Evolutionary conservation across 2,797 vertebrate genomes (phyloP).

Genomic region (Cichlasoma orientale): DNA sequence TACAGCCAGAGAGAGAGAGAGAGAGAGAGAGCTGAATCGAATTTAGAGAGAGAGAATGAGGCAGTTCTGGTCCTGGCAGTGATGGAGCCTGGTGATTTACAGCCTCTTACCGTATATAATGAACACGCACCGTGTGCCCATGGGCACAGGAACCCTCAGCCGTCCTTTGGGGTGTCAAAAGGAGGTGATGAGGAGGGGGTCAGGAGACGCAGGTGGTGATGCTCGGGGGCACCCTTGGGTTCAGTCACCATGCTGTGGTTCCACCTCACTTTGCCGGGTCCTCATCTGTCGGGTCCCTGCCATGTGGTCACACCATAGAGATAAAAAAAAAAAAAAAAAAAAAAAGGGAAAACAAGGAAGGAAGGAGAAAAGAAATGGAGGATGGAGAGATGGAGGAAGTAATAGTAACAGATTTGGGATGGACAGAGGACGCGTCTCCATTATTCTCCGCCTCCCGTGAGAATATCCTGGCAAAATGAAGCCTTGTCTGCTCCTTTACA

Average conservation of each 20-base stretch:
- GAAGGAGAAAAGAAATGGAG: neutral
- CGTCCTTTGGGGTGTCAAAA: constrained; percentile 61
- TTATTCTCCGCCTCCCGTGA: constrained; percentile 52
- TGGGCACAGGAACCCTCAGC: constrained; percentile 64
- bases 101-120: constrained; percentile 83
- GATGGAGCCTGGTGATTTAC: constrained; percentile 85
- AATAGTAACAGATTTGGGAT: constrained; percentile 62
- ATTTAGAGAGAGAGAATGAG: constrained; percentile 47
- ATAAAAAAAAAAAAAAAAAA: neutral
- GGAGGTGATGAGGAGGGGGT: constrained; percentile 38
- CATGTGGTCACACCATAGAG: constrained; percentile 56
- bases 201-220: constrained; percentile 81
- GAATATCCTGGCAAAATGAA: constrained; percentile 72
- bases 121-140: constrained; percentile 77
- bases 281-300: constrained; percentile 66
- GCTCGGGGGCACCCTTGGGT: constrained; percentile 75
- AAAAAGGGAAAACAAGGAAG: neutral
- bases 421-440: constrained; percentile 66
- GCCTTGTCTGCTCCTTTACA: constrained; percentile 56
- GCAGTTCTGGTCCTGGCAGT: constrained; percentile 81
- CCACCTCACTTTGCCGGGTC: constrained; percentile 65
- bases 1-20: constrained; percentile 36
- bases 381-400: constrained; percentile 23
- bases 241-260: constrained; percentile 63
- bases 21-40: constrained; percentile 20